Evolutionary conservation across 2,888 invertebrate genomes (phyloP), one percentile per base, ranked within the genome.

Genomic region (Thereva unica): DNA sequence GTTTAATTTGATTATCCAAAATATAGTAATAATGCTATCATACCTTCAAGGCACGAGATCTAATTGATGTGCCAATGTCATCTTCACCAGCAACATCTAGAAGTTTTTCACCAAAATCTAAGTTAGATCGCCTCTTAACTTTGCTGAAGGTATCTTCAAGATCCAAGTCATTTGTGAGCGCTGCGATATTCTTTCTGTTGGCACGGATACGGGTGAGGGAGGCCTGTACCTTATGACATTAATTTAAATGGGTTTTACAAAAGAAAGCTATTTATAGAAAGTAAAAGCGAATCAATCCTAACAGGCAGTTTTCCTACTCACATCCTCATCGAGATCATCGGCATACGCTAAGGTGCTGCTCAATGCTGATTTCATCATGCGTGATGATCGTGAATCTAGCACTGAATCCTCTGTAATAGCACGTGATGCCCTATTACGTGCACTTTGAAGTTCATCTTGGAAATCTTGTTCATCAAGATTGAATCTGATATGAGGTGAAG

Each of bases 41-140:
- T 61, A 70, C 71, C 68, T 71, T 76, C 72, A 85, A 70, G 70
- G 85, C 78, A 76, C 84, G 75, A 76, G 84, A 75, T 76, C 85
- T 75, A 68, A 82, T 81, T 54, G 83, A 82, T 4, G 82, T 76
- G 9, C 85, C 84, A 1, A 83, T 82, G 7, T 86, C 85, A 5
- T 85, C 85, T 67, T 87, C 81, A 41, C 88, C 89, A 4, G 87
- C 86, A 66, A 83, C 83, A 74, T 88, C 87, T 23, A 89, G 80
- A 5, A 64, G 37, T 67, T 65, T 61, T 35, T 65, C 67, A 38
- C 66, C 59, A 10, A 67, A 54, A 41, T 70, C 68, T 6, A 67
- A 12, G 59, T 82, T 74, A 70, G 86, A 82, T 69, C 85, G 84
- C 69, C 84, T 84, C 72, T 84, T 85, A 40, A 87, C 79, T 72